phyloP scores from a whole-genome alignment of 2,888 invertebrate genomes.

The Lasioglossum zephyrum region DNA sequence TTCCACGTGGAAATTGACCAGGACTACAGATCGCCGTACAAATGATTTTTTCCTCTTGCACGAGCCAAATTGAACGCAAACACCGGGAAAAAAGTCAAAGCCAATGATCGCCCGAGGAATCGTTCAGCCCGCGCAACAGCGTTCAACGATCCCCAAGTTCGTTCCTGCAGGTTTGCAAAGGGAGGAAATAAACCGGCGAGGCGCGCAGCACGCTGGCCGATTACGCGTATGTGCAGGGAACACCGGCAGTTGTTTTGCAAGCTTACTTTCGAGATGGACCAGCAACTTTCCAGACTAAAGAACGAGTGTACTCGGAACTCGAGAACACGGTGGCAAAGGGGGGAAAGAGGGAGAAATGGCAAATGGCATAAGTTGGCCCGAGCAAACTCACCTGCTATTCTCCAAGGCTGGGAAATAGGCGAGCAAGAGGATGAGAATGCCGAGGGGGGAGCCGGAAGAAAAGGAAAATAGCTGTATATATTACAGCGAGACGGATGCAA shows the following conservation, averaged over 20 bases:
- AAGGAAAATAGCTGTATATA: conserved; percentile 42
- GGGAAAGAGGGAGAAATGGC: conserved; percentile 41
- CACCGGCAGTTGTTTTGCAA: conserved; percentile 50
- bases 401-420: conserved; percentile 61
- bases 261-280: conserved; percentile 64
- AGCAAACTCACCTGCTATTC: conserved; percentile 65
- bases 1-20: conserved; percentile 25
- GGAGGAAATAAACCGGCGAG: conserved; percentile 23
- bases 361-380: conserved; percentile 67
- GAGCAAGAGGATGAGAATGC: not conserved
- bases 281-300: conserved; percentile 70
- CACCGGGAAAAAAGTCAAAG: not conserved
- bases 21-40: not conserved
- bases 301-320: conserved; percentile 58
- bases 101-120: not conserved
- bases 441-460: not conserved
- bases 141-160: not conserved
- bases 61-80: not conserved
- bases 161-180: conserved; percentile 4
- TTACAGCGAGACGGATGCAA: conserved; percentile 53
- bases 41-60: not conserved
- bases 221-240: conserved; percentile 47
- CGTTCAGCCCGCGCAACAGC: not conserved
- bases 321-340: conserved; percentile 25
- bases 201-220: conserved; percentile 16